phyloP scores from a whole-genome alignment of 2,113 vertebrate species.

The Pipa parva region DNA sequence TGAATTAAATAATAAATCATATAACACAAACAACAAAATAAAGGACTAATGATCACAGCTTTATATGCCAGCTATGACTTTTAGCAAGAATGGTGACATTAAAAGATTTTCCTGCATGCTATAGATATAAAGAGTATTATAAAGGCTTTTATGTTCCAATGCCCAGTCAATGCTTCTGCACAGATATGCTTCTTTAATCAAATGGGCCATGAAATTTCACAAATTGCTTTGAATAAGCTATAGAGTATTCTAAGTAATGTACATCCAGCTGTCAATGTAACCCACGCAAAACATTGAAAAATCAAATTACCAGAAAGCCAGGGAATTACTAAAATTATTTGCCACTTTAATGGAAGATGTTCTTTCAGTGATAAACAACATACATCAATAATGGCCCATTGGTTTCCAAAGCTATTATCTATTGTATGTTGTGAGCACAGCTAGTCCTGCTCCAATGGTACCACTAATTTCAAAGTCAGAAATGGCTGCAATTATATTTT shows the following conservation, averaged over 20 bases:
- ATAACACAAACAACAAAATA: too few relatives aligned
- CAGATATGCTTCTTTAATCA: background rate
- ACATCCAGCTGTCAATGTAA: background rate
- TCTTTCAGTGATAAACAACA: background rate
- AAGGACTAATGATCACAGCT: too few relatives aligned
- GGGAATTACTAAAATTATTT: background rate
- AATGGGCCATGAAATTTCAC: conserved; percentile 16
- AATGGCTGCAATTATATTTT: too few relatives aligned
- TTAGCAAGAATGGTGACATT: conserved; percentile 5
- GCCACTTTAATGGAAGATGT: background rate
- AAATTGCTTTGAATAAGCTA: conserved; percentile 10
- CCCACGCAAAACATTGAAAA: background rate
- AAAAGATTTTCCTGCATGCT: background rate
- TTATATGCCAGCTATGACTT: too few relatives aligned
- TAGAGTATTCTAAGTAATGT: background rate
- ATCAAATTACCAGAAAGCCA: background rate
- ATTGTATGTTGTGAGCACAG: background rate
- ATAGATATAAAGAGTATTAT: background rate
- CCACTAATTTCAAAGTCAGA: too few relatives aligned
- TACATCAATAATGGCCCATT: background rate
- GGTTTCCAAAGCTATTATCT: background rate
- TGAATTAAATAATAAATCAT: too few relatives aligned
- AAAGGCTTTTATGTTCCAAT: background rate
- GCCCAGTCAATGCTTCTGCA: background rate
- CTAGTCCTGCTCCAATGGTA: too few relatives aligned